These are phyloP conservation scores for Sweltsa coloradensis DNA, from an alignment of 1,140 invertebrate species.

Conservation along the genomic window DNA sequence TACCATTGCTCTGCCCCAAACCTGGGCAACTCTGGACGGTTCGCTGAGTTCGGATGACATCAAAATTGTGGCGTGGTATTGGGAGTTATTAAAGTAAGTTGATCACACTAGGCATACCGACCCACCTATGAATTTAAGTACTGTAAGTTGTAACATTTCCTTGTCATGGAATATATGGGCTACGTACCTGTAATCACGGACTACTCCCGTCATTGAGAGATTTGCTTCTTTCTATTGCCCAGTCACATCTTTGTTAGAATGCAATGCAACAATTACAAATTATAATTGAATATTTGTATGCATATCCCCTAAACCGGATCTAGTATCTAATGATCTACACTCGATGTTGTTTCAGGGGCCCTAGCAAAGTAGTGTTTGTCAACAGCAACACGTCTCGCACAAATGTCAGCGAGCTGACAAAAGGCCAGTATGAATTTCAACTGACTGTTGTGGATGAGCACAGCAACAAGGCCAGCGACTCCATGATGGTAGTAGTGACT, in stretches of 20 bases:
- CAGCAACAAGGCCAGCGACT: constrained; percentile 60
- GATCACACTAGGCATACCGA: background rate
- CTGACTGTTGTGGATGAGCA: constrained; percentile 75
- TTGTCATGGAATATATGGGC: too few relatives aligned
- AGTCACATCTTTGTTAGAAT: too few relatives aligned
- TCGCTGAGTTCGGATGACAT: constrained; percentile 74
- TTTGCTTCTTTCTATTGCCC: too few relatives aligned
- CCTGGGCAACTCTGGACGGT: constrained; percentile 65
- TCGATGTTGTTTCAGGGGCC: constrained; percentile 35
- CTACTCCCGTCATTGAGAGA: too few relatives aligned
- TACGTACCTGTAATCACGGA: too few relatives aligned
- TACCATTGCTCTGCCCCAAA: constrained; percentile 67
- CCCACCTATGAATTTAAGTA: background rate
- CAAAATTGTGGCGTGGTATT: constrained; percentile 65
- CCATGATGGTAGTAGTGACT: constrained; percentile 66
- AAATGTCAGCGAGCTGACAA: constrained; percentile 67
- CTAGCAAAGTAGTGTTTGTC: constrained; percentile 34
- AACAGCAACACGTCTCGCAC: constrained; percentile 43
- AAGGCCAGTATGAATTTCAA: constrained; percentile 73
- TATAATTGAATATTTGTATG: too few relatives aligned
- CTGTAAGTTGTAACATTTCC: background rate
- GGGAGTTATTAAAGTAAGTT: constrained; percentile 61
- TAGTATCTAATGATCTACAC: background rate
- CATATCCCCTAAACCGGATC: too few relatives aligned
- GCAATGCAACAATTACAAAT: too few relatives aligned